phyloP scores from a whole-genome alignment of 2,113 vertebrate species.

The Phoxinus phoxinus region DNA sequence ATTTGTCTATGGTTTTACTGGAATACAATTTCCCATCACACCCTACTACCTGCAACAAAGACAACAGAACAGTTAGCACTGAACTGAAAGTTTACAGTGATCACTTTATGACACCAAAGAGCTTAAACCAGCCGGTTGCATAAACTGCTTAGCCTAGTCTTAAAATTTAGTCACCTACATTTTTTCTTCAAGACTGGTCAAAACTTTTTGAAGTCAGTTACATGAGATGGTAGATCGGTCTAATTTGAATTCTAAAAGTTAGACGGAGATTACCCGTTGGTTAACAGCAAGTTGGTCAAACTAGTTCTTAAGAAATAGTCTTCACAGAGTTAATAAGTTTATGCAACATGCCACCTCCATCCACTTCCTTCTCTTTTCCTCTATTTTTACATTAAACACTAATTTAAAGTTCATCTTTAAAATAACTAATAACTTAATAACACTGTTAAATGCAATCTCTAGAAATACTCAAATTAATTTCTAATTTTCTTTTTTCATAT shows the following conservation, averaged over 20 bases:
- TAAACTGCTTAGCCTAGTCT: too few relatives aligned
- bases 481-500: too few relatives aligned
- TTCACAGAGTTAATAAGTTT: too few relatives aligned
- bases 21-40: constrained; percentile 88
- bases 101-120: neutral
- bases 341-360: too few relatives aligned
- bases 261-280: too few relatives aligned
- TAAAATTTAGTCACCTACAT: too few relatives aligned
- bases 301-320: too few relatives aligned
- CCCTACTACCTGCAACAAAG: constrained; percentile 79
- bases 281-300: too few relatives aligned
- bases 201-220: too few relatives aligned
- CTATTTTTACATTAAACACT: neutral
- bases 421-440: neutral
- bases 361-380: neutral
- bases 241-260: too few relatives aligned
- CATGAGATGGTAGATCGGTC: too few relatives aligned
- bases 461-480: neutral
- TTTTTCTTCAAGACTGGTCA: too few relatives aligned
- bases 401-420: neutral
- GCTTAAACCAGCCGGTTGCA: neutral
- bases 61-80: neutral
- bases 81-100: neutral
- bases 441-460: neutral
- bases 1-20: constrained; percentile 81